Evolutionary conservation across 2,113 vertebrate genomes (phyloP).

Genomic region (Arizona elegans): DNA sequence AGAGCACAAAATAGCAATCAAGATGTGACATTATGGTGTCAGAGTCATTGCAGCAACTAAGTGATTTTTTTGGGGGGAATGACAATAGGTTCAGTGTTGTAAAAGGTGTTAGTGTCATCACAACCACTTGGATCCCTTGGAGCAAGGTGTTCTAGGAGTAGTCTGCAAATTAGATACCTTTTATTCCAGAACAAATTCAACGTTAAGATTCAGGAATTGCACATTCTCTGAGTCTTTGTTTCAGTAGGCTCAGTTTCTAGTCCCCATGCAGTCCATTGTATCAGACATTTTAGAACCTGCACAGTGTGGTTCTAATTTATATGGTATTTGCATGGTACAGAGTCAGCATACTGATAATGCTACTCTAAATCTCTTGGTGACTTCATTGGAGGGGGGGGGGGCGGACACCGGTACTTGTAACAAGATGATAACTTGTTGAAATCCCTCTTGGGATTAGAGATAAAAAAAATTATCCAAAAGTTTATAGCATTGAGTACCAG

Average conservation of each 20-base stretch:
- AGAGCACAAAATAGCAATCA: neutral
- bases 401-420: neutral
- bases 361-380: neutral
- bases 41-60: neutral
- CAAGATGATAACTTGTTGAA: neutral
- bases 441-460: neutral
- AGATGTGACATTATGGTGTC: neutral
- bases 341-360: neutral
- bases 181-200: neutral
- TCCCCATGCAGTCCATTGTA: neutral
- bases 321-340: neutral
- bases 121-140: neutral
- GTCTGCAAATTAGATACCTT: neutral
- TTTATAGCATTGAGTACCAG: neutral
- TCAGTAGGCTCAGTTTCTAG: neutral
- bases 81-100: neutral
- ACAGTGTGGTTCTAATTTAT: neutral
- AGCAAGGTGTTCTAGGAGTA: neutral
- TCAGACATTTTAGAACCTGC: neutral
- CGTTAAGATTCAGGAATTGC: neutral
- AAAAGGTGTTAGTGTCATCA: neutral
- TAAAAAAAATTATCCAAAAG: neutral
- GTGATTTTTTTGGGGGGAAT: neutral
- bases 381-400: neutral
- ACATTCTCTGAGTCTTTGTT: neutral